A percentile compares a stretch with the other conserved stretches of the same genome.
phyloP scores from a whole-genome alignment of 1,140 invertebrate species.

The Dendroctonus valens region DNA sequence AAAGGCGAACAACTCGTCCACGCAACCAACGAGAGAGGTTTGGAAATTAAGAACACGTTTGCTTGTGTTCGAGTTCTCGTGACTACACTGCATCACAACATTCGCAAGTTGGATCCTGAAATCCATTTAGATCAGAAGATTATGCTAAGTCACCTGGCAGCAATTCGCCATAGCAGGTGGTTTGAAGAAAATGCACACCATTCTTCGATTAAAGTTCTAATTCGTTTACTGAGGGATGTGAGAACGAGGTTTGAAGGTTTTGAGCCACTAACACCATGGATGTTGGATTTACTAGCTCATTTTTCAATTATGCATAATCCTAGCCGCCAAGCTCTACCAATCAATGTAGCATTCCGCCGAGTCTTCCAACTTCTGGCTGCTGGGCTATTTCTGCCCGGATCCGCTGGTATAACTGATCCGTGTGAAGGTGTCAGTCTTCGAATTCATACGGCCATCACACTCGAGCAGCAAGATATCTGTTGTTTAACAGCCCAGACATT shows the following conservation, averaged over 20 bases:
- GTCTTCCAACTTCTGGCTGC: constrained; percentile 87
- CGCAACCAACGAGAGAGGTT: constrained; percentile 72
- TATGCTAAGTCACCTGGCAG: constrained; percentile 85
- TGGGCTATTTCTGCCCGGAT: constrained; percentile 94
- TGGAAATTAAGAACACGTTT: constrained; percentile 77
- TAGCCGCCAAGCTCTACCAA: constrained; percentile 84
- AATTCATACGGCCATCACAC: constrained; percentile 85
- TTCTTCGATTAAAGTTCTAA: constrained; percentile 94
- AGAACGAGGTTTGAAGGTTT: constrained; percentile 86
- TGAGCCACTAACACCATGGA: constrained; percentile 90
- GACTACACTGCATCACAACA: constrained; percentile 89
- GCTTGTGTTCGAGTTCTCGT: constrained; percentile 87
- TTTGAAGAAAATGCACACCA: constrained; percentile 98
- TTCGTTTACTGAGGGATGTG: constrained; percentile 88
- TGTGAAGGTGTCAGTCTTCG: constrained; percentile 87
- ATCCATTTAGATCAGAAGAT: constrained; percentile 85
- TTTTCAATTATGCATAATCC: constrained; percentile 97
- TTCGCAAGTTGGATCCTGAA: constrained; percentile 90
- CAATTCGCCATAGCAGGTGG: constrained; percentile 94
- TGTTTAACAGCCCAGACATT: constrained; percentile 88
- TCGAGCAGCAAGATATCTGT: constrained; percentile 94
- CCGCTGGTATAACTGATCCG: constrained; percentile 91
- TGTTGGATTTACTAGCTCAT: constrained; percentile 93
- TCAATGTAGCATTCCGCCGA: constrained; percentile 84
- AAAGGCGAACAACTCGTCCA: constrained; percentile 63